These are phyloP conservation scores for Fulmarus glacialis DNA, from an alignment of 2,113 vertebrate genomes.

Conservation along the genomic window DNA sequence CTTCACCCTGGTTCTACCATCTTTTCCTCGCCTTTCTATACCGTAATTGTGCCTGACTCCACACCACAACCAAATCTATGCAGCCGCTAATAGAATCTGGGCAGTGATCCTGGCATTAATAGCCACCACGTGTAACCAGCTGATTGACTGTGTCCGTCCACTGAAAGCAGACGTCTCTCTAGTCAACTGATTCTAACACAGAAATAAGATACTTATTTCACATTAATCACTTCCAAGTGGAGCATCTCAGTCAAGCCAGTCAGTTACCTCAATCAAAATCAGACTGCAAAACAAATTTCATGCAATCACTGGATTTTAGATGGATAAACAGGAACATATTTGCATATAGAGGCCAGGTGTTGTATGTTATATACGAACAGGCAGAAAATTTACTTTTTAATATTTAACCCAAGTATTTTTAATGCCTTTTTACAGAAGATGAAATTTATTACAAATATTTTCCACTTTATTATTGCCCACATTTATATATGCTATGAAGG, in stretches of 20 bases:
- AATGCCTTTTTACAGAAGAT: not conserved
- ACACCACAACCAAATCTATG: not conserved
- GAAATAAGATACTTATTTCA: not conserved
- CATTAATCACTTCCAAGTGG: not conserved
- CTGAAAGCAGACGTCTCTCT: not conserved
- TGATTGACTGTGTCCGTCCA: not conserved
- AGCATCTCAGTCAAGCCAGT: not conserved
- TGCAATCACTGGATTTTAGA: not conserved
- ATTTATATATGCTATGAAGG: not conserved
- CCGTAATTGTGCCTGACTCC: fast-evolving
- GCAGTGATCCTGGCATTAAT: not conserved
- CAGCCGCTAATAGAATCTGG: not conserved
- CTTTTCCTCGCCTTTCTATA: not conserved
- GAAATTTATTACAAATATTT: not conserved
- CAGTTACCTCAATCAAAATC: not conserved
- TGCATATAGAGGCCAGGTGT: not conserved
- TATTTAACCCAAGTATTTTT: not conserved
- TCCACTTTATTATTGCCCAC: not conserved
- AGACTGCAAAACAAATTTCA: not conserved
- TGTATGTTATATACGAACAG: not conserved
- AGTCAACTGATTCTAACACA: not conserved
- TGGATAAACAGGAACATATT: not conserved
- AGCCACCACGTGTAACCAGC: fast-evolving
- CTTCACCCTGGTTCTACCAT: not conserved
- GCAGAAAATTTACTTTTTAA: not conserved